These are phyloP conservation scores for Sesia apiformis DNA, from an alignment of 2,888 invertebrate genomes.

Conservation along the genomic window DNA sequence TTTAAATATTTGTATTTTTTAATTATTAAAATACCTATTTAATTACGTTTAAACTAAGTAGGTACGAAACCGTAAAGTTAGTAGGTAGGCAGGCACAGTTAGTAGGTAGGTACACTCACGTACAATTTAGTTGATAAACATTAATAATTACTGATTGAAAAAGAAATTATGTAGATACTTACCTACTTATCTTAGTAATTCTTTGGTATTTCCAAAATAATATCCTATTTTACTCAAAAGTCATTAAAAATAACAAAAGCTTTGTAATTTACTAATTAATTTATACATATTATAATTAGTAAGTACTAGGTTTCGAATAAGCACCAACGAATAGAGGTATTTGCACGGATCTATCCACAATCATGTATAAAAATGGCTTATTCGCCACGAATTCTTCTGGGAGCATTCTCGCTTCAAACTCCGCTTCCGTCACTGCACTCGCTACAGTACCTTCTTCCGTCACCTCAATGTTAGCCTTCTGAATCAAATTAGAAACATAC, in stretches of 20 bases:
- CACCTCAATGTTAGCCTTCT: constrained; percentile 55
- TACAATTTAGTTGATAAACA: too few relatives aligned
- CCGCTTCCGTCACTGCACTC: constrained; percentile 26
- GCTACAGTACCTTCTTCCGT: constrained; percentile 51
- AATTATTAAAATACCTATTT: too few relatives aligned
- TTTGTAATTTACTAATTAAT: not conserved
- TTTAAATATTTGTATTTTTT: too few relatives aligned
- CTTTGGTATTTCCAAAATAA: too few relatives aligned
- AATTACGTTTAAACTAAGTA: too few relatives aligned
- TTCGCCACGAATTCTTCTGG: constrained; percentile 33
- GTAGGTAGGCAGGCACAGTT: too few relatives aligned
- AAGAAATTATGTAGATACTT: too few relatives aligned
- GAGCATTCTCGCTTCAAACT: constrained; percentile 22
- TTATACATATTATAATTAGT: constrained; percentile 9
- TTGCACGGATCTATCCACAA: constrained; percentile 37
- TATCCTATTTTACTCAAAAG: not conserved
- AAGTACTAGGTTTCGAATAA: constrained; percentile 48
- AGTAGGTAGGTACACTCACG: too few relatives aligned
- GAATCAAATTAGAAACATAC: constrained; percentile 43
- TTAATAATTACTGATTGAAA: too few relatives aligned
- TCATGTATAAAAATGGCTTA: constrained; percentile 56
- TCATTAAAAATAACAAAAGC: not conserved
- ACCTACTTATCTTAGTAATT: too few relatives aligned
- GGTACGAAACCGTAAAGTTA: too few relatives aligned
- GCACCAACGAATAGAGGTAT: constrained; percentile 51